Evolutionary conservation across 2,113 vertebrate genomes (phyloP), one percentile per base, ranked within the genome.

Genomic region (Laticauda laticaudata): DNA sequence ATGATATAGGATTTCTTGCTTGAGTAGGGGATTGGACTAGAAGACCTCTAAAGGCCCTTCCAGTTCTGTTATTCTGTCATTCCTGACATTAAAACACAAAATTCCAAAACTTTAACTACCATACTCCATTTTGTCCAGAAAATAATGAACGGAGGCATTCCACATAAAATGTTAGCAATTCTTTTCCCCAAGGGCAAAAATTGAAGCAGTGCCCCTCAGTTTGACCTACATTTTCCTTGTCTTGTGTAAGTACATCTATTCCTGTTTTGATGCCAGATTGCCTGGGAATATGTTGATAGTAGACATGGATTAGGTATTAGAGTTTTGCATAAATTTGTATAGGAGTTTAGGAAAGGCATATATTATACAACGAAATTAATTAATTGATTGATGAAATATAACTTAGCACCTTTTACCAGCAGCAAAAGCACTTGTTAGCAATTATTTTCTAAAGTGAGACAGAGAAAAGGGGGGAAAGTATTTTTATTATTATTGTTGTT

Each of bases 401-500:
- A 95, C 21, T 93, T 90, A 88, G 96, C 94, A 92, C 45, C 90
- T 94, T 94, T 89, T 93, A 92, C 57, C 55, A 61, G 90, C 1
- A 0, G 89, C 91, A 96, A 95, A 96, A 93, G 95, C 1, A 0
- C 87, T 96, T 96, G 93, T 61, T 96, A 94, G 89, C 56, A 93
- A 90, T 86, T 87, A 90, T 93, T 93, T 90, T 95, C 95, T 94
- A 56, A 39, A 91, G 56, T 86, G 34, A 91, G n/a, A 90, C 29
- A 59, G 56, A 90, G 26, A 88, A 34, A 87, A 55, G 2, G 26
- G 26, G 48, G 15, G 6, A 1, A 56, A 57, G 26, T 34, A 53
- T 91, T 91, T 57, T 86, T 95, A 95, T 94, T 95, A 64, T 91
- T 95, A 64, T 91, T 90, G 96, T 95, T 90, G 69, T 93, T 92